phyloP scores from a whole-genome alignment of 2,113 vertebrate genomes.

The Lanius ludovicianus region DNA sequence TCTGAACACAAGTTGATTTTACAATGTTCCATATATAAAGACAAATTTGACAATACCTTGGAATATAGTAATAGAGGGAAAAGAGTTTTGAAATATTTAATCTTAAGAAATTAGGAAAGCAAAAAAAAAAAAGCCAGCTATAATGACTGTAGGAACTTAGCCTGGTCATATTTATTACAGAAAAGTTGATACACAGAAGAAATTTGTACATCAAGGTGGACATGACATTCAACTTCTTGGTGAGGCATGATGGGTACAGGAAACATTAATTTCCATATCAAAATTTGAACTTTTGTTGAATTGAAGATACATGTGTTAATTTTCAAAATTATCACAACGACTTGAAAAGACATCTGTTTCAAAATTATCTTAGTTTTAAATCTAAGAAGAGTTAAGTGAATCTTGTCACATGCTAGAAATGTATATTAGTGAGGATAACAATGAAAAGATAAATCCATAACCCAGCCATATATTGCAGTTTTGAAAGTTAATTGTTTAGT shows the following conservation, averaged over 20 bases:
- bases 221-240: background rate
- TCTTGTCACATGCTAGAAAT: background rate
- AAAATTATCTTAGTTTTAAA: background rate
- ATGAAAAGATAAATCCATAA: background rate
- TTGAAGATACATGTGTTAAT: accelerated
- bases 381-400: background rate
- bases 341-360: background rate
- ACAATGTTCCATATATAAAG: background rate
- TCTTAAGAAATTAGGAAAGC: background rate
- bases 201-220: background rate
- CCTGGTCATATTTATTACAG: background rate
- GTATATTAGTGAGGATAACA: background rate
- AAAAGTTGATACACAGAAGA: background rate
- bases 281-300: background rate
- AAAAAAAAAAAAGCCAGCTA: background rate
- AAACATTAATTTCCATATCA: background rate
- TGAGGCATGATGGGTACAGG: background rate
- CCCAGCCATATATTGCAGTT: background rate
- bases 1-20: background rate
- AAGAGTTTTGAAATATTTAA: background rate
- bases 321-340: background rate
- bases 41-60: background rate
- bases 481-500: background rate
- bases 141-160: background rate
- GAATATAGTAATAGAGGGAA: background rate